These are phyloP conservation scores for Stictonetta naevosa DNA, from an alignment of 2,113 vertebrate species.

Conservation along the genomic window DNA sequence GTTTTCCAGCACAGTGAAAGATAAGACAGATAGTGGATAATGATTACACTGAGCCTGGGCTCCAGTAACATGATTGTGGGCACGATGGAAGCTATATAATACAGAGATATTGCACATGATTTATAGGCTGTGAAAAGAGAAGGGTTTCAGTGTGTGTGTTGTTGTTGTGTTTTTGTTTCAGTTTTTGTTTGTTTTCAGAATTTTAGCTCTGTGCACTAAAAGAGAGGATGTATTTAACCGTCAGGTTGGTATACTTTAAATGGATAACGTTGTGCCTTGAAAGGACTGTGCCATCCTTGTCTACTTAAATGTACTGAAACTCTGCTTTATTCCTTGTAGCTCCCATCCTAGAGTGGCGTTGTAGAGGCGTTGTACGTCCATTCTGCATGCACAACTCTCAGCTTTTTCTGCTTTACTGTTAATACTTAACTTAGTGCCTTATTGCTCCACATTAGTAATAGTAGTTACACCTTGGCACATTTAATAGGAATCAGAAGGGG, in stretches of 20 bases:
- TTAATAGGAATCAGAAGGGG: background rate
- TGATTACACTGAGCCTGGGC: background rate
- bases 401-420: background rate
- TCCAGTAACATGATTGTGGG: background rate
- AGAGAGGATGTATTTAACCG: constrained; percentile 8
- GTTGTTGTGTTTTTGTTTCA: too few species aligned
- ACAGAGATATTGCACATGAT: background rate
- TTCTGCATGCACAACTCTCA: background rate
- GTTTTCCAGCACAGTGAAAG: background rate
- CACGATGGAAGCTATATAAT: background rate
- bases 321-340: background rate
- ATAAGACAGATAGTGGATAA: background rate
- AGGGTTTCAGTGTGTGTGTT: background rate
- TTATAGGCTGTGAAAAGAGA: background rate
- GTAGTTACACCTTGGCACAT: background rate
- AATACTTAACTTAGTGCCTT: background rate
- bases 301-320: background rate
- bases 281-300: background rate
- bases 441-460: background rate
- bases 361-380: background rate
- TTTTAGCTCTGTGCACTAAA: background rate
- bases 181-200: background rate
- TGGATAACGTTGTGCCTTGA: background rate
- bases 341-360: background rate
- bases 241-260: background rate